Conservation (phyloP, 2,113 vertebrate genomes). For the Nothocercus julius region DNA sequence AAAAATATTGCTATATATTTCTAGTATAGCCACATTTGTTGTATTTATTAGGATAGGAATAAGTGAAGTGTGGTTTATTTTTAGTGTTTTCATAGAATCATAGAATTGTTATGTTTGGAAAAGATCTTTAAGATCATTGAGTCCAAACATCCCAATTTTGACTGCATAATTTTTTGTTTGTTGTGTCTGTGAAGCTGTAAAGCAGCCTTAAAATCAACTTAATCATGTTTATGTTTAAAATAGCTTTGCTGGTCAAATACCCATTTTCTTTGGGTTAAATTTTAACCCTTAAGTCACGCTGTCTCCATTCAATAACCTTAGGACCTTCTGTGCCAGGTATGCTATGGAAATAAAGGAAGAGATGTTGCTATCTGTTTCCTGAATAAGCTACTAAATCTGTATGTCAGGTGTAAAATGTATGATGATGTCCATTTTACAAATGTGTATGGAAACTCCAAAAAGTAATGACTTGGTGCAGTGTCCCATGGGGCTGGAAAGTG, state of each 20-base stretch:
- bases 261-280: background rate
- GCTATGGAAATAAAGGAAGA: background rate
- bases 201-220: background rate
- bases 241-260: background rate
- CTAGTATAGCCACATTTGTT: background rate
- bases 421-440: conserved; percentile 3
- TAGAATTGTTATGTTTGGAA: no score
- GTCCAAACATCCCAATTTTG: background rate
- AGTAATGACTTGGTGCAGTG: conserved; percentile 7
- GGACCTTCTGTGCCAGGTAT: background rate
- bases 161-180: background rate
- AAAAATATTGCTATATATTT: background rate
- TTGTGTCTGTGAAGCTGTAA: background rate
- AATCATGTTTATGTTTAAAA: background rate
- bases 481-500: background rate
- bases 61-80: background rate
- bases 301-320: background rate
- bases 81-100: background rate
- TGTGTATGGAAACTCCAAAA: background rate
- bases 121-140: no score
- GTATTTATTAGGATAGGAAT: background rate
- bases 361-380: background rate
- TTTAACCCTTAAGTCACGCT: background rate
- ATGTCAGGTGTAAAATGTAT: background rate
- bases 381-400: background rate